A percentile compares a stretch with the other conserved stretches of the same genome.
Conservation (phyloP, 2,797 vertebrate genomes). For the Ptychadena robeensis region DNA sequence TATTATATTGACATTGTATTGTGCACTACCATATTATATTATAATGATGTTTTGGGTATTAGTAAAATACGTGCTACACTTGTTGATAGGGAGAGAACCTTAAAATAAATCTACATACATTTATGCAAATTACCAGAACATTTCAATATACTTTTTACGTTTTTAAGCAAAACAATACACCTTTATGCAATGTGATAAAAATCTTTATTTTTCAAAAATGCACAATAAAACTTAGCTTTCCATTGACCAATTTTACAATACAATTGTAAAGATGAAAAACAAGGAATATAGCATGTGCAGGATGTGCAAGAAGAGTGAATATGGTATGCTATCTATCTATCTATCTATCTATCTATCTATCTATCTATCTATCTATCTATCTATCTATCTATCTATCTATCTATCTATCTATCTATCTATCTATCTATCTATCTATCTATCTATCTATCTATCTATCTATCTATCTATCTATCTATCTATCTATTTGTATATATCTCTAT, state of each 20-base stretch:
- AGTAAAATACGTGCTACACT: neutral
- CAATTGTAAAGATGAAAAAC: neutral
- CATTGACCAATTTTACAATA: neutral
- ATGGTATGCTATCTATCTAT: neutral
- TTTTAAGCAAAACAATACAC: neutral
- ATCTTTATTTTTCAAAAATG: constrained; percentile 25
- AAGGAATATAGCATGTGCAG: neutral
- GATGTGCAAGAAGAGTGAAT: neutral
- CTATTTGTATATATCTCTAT: neutral
- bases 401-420: constrained; percentile 9
- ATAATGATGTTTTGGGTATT: neutral
- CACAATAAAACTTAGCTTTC: neutral
- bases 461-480: neutral
- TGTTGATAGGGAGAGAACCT: constrained; percentile 1
- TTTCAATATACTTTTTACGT: neutral
- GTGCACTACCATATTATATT: neutral
- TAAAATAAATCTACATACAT: neutral
- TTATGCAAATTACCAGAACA: neutral
- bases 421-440: neutral
- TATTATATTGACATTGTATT: too few relatives aligned
- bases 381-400: constrained; percentile 3
- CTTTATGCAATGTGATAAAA: neutral
- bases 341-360: too few relatives aligned
- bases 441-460: neutral
- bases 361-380: neutral